phyloP scores from a whole-genome alignment of 2,113 vertebrate species.

The Lasiurus borealis region DNA sequence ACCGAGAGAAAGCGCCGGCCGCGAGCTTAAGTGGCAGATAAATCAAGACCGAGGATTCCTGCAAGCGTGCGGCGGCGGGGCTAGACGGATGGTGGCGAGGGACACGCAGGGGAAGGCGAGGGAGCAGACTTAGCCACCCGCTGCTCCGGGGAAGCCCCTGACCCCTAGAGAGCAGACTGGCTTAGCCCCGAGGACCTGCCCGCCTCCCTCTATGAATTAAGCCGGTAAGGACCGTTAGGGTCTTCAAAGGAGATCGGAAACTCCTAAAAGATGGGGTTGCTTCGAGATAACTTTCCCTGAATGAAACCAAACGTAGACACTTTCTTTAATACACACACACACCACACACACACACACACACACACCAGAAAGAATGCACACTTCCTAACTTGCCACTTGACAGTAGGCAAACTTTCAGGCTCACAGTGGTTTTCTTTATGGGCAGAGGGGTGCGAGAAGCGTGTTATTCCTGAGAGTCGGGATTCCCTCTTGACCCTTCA shows the following conservation, averaged over 20 bases:
- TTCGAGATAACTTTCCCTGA: conserved; percentile 21
- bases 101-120: background rate
- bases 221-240: conserved; percentile 63
- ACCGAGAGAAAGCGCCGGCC: conserved; percentile 77
- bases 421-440: background rate
- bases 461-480: no score
- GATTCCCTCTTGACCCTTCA: conserved; percentile 21
- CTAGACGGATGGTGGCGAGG: background rate
- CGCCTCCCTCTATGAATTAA: conserved; percentile 79
- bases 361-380: background rate
- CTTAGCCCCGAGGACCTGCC: background rate
- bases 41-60: conserved; percentile 83
- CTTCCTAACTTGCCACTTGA: background rate
- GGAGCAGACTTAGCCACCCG: background rate
- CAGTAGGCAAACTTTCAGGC: conserved; percentile 44
- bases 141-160: background rate
- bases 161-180: background rate
- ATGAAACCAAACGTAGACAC: conserved; percentile 9
- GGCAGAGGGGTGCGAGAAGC: background rate
- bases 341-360: no score
- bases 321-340: no score
- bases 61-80: background rate
- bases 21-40: conserved; percentile 83
- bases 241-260: conserved; percentile 75
- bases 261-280: conserved; percentile 49